Evolutionary conservation across 2,113 vertebrate species (phyloP), one percentile per base, ranked within the genome.

Genomic region (Kryptolebias marmoratus): DNA sequence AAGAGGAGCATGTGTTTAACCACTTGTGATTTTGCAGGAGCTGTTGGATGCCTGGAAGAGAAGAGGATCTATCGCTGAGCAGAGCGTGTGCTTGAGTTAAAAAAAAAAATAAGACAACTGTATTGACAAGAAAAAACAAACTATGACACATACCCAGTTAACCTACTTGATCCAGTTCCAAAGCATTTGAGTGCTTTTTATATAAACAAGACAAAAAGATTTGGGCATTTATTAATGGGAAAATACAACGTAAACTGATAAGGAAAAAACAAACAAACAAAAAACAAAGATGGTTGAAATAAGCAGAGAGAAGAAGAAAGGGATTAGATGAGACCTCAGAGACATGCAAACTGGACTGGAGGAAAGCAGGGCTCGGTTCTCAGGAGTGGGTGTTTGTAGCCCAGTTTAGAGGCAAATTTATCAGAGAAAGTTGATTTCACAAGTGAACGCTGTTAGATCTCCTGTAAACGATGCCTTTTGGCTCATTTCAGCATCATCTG

Each of bases 151-250:
- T 95, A 95, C 94, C 94, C 93, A 88, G 86, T 93, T 93, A 94
- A 94, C 92, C 94, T 93, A 95, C 93, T 91, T 93, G 93, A 81
- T 95, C 93, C 93, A 88, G 93, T 78, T 95, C 94, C 94, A 91
- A 94, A 94, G 89, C 90, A 92, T 93, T 91, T 93, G 94, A 93
- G 89, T 90, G 94, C 93, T 95, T 95, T 94, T 94, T 92, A 90
- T 92, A 86, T 91, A 89, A 94, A 95, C 65, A 77, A 94, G 93
- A 94, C 91, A 94, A 88, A 95, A 79, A 94, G 82, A 93, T 92
- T 92, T 89, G 91, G 90, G 91, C 80, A 93, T 95, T 94, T 93
- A 94, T 93, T 94, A 68, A 90, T 82, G 71, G 83, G 73, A 75
- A 88, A 88, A 91, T 85, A 91, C 88, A 88, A 93, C 80, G 87